phyloP scores from a whole-genome alignment of 2,797 vertebrate genomes.

The Labroides dimidiatus region DNA sequence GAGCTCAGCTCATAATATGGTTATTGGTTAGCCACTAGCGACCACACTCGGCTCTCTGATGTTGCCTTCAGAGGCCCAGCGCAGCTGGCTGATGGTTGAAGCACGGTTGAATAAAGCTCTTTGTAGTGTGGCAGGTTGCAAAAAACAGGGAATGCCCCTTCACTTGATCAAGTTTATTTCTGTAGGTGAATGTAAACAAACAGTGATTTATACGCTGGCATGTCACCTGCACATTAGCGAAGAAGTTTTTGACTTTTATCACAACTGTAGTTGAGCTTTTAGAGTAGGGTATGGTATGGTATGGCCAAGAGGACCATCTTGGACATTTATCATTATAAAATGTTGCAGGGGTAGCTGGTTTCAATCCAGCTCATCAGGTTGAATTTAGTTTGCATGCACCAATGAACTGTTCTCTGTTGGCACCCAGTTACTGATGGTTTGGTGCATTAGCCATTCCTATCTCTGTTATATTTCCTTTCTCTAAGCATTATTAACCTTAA shows the following conservation, averaged over 20 bases:
- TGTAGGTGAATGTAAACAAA: conserved; percentile 15
- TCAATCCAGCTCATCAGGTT: not conserved
- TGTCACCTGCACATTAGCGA: not conserved
- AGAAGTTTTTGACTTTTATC: not conserved
- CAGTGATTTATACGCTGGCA: not conserved
- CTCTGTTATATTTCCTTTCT: not conserved
- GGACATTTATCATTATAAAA: not conserved
- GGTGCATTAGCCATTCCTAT: not conserved
- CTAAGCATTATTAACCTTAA: not conserved
- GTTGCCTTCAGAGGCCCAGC: conserved; percentile 83
- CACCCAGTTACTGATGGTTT: not conserved
- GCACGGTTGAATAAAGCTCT: conserved; percentile 68
- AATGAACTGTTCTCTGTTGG: not conserved
- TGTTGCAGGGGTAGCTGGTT: not conserved
- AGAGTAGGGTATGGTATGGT: no score
- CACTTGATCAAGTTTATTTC: conserved; percentile 42
- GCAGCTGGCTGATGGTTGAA: conserved; percentile 82
- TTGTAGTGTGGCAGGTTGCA: conserved; percentile 83
- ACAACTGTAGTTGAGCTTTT: not conserved
- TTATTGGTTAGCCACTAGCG: conserved; percentile 84
- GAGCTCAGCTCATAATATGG: conserved; percentile 84
- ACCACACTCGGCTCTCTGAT: conserved; percentile 85
- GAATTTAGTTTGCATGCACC: not conserved
- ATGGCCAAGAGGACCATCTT: not conserved
- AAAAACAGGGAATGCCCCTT: conserved; percentile 70